phyloP scores from a whole-genome alignment of 2,113 vertebrate genomes.

The Struthio camelus region DNA sequence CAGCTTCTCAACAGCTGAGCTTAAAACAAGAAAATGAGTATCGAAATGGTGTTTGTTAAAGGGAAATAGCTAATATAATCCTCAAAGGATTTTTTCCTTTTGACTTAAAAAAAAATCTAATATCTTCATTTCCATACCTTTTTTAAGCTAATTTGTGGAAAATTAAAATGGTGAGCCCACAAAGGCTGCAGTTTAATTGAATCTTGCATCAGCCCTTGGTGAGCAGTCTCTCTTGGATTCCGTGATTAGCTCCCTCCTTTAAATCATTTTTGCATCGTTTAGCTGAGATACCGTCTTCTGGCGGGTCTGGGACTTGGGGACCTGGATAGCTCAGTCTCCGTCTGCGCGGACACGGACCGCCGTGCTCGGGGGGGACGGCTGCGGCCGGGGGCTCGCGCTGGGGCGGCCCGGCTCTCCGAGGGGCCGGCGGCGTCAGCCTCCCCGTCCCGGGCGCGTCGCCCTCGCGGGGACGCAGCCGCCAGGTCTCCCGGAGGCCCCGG shows the following conservation, averaged over 20 bases:
- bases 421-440: background rate
- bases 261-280: conserved; percentile 63
- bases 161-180: conserved; percentile 79
- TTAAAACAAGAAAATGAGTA: conserved; percentile 39
- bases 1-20: conserved; percentile 19
- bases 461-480: background rate
- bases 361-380: background rate
- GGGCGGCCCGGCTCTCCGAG: no score
- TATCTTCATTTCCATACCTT: conserved; percentile 80
- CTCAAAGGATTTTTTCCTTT: conserved; percentile 78
- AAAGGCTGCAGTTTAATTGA: conserved; percentile 80
- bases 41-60: conserved; percentile 59
- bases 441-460: background rate
- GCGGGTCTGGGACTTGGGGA: conserved; percentile 58
- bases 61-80: conserved; percentile 66
- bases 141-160: conserved; percentile 83
- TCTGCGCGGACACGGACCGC: conserved; percentile 14
- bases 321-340: conserved; percentile 44
- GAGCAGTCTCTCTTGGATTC: conserved; percentile 71
- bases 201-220: conserved; percentile 70
- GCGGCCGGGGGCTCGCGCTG: background rate
- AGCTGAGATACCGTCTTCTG: conserved; percentile 61
- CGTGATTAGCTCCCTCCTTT: conserved; percentile 76
- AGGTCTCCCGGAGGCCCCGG: background rate
- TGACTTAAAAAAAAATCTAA: conserved; percentile 65